phyloP scores from a whole-genome alignment of 2,113 vertebrate species.

The Tenebrosternarchus preto region DNA sequence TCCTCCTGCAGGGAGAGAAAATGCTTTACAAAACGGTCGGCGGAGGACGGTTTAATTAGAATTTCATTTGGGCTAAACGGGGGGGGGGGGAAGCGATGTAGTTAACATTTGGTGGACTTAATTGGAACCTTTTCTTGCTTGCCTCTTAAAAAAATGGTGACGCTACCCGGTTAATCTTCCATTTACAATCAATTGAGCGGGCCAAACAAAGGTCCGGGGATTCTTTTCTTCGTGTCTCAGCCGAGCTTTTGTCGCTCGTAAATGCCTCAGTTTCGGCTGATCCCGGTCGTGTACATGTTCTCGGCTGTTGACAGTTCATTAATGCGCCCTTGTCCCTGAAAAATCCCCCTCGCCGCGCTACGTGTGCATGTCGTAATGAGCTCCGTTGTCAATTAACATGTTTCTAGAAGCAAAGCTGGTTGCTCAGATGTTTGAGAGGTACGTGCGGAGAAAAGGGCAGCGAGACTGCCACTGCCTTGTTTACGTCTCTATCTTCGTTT shows the following conservation, averaged over 20 bases:
- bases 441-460: conserved; percentile 95
- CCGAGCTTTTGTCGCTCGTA: conserved; percentile 93
- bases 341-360: conserved; percentile 84
- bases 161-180: conserved; percentile 99
- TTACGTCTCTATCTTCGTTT: conserved; percentile 66
- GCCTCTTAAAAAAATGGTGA: conserved; percentile 85
- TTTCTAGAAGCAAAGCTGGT: conserved; percentile 90
- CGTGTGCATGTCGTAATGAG: conserved; percentile 91
- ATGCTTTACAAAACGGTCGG: conserved; percentile 87
- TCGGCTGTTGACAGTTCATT: conserved; percentile 97
- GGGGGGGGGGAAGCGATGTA: conserved; percentile 94
- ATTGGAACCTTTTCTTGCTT: conserved; percentile 91
- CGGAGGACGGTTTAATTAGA: conserved; percentile 98
- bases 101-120: conserved; percentile 99
- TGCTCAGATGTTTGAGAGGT: conserved; percentile 92
- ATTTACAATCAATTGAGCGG: conserved; percentile 99
- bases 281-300: conserved; percentile 90
- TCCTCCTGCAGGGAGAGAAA: conserved; percentile 76
- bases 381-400: conserved; percentile 95
- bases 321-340: conserved; percentile 87
- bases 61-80: conserved; percentile 96
- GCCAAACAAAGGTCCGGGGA: conserved; percentile 97
- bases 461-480: conserved; percentile 80
- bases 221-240: conserved; percentile 95
- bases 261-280: conserved; percentile 95